Percentiles rank a stretch among this genome's conserved stretches.
phyloP scores from a whole-genome alignment of 1,140 invertebrate species.

The Tetragonula clypearis region DNA sequence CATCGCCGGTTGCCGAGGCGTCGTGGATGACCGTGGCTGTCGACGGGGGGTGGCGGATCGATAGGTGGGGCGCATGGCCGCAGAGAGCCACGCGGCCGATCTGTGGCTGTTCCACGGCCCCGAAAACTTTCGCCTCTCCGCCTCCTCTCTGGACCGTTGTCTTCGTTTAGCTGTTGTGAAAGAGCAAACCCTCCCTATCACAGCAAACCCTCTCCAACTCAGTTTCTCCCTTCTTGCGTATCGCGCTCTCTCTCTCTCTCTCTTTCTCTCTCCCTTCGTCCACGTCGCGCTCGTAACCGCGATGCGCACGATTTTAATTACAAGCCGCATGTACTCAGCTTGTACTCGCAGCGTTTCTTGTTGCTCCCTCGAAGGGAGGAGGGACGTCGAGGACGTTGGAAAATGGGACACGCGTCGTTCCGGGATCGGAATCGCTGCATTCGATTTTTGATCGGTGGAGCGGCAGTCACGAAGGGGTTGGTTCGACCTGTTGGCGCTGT shows the following conservation, averaged over 20 bases:
- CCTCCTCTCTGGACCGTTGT: background rate
- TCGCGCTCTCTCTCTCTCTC: background rate
- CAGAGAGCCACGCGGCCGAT: slow-evolving; percentile 55
- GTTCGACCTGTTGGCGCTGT: background rate
- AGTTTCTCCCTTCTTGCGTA: background rate
- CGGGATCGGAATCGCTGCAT: background rate
- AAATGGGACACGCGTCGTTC: background rate
- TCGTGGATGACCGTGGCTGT: slow-evolving; percentile 20
- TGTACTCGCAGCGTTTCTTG: background rate
- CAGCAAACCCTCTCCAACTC: background rate
- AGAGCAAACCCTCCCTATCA: background rate
- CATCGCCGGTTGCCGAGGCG: slow-evolving; percentile 41
- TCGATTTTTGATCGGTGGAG: slow-evolving; percentile 21
- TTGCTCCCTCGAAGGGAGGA: background rate
- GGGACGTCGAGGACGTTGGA: background rate
- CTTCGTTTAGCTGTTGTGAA: background rate
- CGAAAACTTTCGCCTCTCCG: slow-evolving; percentile 63
- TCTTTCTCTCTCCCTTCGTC: too few species aligned
- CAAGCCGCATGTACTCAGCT: background rate
- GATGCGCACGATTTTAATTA: slow-evolving; percentile 36
- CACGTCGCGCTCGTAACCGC: background rate
- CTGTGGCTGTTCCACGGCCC: slow-evolving; percentile 47
- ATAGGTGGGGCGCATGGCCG: slow-evolving; percentile 73
- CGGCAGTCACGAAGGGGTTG: background rate
- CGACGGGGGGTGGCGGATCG: slow-evolving; percentile 62